Conservation (phyloP, 2,797 vertebrate species). For the Tarsius wallacei region DNA sequence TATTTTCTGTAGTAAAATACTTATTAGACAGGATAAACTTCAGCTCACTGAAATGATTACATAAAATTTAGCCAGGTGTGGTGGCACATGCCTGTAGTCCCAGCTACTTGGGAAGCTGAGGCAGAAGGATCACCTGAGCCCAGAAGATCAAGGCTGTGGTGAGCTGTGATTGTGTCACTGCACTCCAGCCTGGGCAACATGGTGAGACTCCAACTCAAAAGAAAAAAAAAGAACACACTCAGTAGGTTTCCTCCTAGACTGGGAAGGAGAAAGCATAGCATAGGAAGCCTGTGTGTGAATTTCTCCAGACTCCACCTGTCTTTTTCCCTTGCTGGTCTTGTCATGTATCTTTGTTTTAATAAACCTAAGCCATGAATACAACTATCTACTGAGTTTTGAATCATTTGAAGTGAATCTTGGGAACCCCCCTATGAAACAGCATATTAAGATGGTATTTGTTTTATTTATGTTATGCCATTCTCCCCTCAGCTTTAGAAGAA, state of each 20-base stretch:
- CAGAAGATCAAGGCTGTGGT: no score
- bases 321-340: background rate
- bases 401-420: background rate
- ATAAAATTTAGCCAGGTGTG: no score
- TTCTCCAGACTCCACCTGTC: background rate
- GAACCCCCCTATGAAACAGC: background rate
- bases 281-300: background rate
- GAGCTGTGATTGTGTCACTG: no score
- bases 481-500: constrained; percentile 62
- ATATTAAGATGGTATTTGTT: constrained; percentile 50
- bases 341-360: background rate
- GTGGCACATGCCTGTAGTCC: no score
- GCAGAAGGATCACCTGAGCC: no score
- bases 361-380: constrained; percentile 18
- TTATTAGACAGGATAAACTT: constrained; percentile 17
- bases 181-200: no score
- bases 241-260: background rate
- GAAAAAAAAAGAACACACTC: background rate
- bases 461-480: constrained; percentile 57
- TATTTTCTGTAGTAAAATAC: constrained; percentile 46
- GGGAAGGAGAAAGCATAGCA: background rate
- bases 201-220: no score
- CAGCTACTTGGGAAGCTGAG: no score
- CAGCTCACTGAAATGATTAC: constrained; percentile 48
- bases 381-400: background rate